Evolutionary conservation across 2,797 vertebrate species (phyloP).

Genomic region (Phrynocephalus vlangalii): DNA sequence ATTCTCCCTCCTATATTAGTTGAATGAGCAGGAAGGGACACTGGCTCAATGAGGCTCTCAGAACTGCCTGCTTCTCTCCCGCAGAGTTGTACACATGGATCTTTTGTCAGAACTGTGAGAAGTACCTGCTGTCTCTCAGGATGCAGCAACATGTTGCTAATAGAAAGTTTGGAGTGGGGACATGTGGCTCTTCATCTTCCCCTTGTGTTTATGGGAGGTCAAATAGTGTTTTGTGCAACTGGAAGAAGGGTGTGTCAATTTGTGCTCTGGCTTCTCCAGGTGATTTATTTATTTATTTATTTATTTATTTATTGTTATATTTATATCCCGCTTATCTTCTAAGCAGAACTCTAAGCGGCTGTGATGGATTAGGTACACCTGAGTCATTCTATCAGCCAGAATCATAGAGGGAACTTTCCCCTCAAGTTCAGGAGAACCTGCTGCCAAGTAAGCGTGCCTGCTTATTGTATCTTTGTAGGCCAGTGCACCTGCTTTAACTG

Average conservation of each 20-base stretch:
- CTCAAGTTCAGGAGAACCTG: neutral
- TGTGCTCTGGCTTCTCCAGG: neutral
- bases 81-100: neutral
- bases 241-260: neutral
- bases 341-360: too few species aligned
- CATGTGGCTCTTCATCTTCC: neutral
- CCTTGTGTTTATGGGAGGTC: neutral
- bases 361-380: neutral
- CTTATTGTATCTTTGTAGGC: too few species aligned
- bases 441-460: too few species aligned
- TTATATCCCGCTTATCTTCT: too few species aligned
- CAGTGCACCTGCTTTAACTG: too few species aligned
- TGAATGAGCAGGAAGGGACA: neutral
- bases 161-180: neutral
- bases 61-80: neutral
- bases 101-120: neutral
- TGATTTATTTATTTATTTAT: too few species aligned
- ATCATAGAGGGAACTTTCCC: neutral
- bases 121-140: neutral
- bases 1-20: neutral
- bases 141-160: neutral
- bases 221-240: neutral
- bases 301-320: too few species aligned
- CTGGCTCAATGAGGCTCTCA: neutral
- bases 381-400: neutral